Conservation (phyloP, 1,140 invertebrate species). For the Hetaerina americana region DNA sequence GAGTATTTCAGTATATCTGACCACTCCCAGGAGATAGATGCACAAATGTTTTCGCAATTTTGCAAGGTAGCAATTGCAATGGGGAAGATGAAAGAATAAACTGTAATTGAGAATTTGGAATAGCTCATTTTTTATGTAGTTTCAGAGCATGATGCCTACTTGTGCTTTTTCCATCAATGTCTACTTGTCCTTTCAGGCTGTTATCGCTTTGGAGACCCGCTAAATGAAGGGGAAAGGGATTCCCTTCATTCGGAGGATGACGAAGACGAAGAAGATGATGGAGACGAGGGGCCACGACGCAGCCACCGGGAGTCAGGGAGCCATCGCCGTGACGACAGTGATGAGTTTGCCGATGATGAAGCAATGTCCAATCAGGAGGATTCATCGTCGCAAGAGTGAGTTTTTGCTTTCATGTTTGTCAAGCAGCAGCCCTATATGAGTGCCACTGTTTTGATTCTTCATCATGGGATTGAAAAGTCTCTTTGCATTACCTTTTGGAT, state of each 20-base stretch:
- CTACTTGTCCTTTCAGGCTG: slow-evolving; percentile 33
- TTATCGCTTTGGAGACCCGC: slow-evolving; percentile 48
- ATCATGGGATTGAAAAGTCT: no score
- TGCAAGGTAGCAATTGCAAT: no score
- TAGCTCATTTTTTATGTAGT: no score
- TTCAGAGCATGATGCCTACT: slow-evolving; percentile 4
- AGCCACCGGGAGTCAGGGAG: slow-evolving; percentile 11
- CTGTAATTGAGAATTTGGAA: no score
- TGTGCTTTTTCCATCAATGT: background rate
- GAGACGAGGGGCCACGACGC: slow-evolving; percentile 15
- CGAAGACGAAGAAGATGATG: slow-evolving; percentile 32
- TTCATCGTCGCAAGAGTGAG: slow-evolving; percentile 38
- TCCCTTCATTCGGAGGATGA: slow-evolving; percentile 40
- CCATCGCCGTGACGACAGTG: slow-evolving; percentile 39
- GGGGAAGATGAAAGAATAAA: no score
- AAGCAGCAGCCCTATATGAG: no score
- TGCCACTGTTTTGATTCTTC: no score
- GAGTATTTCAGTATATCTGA: no score
- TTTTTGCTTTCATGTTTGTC: background rate
- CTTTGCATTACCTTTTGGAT: no score
- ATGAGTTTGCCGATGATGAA: slow-evolving; percentile 54
- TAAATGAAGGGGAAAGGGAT: slow-evolving; percentile 50
- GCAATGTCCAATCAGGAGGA: slow-evolving; percentile 43
- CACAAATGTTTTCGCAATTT: no score
- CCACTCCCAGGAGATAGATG: no score